Base-by-base conservation (phyloP, 2,888 invertebrate genomes). In the Dichetophora obliterata region DNA sequence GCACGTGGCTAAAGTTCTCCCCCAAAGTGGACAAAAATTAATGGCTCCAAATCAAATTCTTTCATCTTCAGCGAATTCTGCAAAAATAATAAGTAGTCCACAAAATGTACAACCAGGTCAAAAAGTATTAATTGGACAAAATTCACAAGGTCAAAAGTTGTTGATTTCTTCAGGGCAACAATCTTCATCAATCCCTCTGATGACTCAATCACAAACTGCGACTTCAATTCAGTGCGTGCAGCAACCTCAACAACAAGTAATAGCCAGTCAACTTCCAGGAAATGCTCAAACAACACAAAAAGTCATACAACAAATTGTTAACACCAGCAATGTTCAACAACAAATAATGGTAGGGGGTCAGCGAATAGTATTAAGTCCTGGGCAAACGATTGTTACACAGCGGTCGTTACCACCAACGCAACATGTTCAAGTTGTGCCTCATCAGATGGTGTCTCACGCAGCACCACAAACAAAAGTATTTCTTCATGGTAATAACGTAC, bases 341-440 rank as follows among this genome's bases (percentile, higher is more conserved):
- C 90, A 90, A 79, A 88, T 89, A 76, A 85, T 90, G 70, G 85
- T 90, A 79, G 89, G 89, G 31, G 89, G 89, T 0, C 90, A 90
- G 77, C 84, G 89, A 37, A 89, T 90, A 31, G 85, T 90, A 50
- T 76, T 90, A 24, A 89, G 88, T 81, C 89, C 89, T 1, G 89
- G 89, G 0, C 89, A 89, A 82, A 87, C 89, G 5, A 88, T 89
- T 75, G 88, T 89, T 8, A 88, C 89, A 2, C 89, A 89, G 77
- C 82, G 89, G 57, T 86, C 87, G 54, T 82, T 88, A 43, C 86
- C 88, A 8, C 88, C 88, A 78, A 85, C 86, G 61, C 82, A 87
- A 54, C 81, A 82, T n/a, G 79, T 85, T 34, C 87, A 86, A 76
- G 83, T 87, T 22, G 79, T 85, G 5, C 87, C 86, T 59, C 87